Base-by-base conservation (phyloP, 2,888 invertebrate genomes). In the Laspeyria flexula region DNA sequence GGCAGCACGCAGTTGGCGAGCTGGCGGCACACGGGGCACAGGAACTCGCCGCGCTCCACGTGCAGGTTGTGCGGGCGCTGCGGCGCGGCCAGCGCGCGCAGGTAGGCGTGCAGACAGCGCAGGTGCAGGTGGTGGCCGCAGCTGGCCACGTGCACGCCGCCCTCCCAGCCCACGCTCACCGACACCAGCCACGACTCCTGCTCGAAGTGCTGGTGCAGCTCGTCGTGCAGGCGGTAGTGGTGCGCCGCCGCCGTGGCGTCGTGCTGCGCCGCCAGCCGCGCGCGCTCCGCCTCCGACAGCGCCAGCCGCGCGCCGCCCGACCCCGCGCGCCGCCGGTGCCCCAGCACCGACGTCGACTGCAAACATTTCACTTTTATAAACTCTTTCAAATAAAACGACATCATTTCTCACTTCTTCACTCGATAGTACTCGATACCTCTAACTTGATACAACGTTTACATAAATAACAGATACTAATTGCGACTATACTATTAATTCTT, bases 51-150 rank as follows among this genome's bases (percentile, higher is more conserved):
- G 73, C 88, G 83, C 74, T 89, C 90, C 69, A 90, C 92, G 83
- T 92, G 94, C 93, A 97, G 88, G 83, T 94, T 95, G 83, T 96
- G 96, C 62, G 95, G 95, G 23, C 96, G 93, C 81, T 96, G 96
- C 64, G 96, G 96, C 56, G 95, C 95, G 70, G 95, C 94, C 56
- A 99, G 93, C 25, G 98, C 96, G 73, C 96, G 95, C 72, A 98
- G 93, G 92, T 99, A 99, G 0, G 97, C 95, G 80, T 96, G 96
- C 75, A 98, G 95, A 86, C 99, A 99, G 81, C 97, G 96, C 73
- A 99, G 94, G 91, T 99, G 99, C 52, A 99, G 94, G 88, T 98
- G 97, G 90, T 99, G 99, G 0, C 99, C 99, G 92, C 99, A 99
- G 1, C 99, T 97, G 86, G 97, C 97, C 43, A 98, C 97, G 86